These are phyloP conservation scores for Cynopterus brachyotis DNA, from an alignment of 2,113 vertebrate species.

Conservation along the genomic window DNA sequence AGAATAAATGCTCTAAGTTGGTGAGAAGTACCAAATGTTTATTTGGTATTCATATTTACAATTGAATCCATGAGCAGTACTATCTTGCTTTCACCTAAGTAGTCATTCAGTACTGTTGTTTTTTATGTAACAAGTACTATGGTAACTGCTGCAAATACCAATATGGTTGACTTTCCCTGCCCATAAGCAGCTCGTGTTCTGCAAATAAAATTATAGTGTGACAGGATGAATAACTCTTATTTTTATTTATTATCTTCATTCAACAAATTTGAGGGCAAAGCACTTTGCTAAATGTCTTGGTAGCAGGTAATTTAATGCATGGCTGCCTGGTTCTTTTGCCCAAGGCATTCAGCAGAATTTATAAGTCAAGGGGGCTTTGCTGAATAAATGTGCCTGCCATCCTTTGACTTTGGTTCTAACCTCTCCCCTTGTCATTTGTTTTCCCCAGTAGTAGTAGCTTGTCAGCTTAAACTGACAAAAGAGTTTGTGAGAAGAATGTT, in stretches of 20 bases:
- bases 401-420: background rate
- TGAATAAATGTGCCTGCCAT: background rate
- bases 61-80: background rate
- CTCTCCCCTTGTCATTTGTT: background rate
- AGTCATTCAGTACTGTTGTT: background rate
- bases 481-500: background rate
- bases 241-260: background rate
- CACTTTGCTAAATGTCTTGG: background rate
- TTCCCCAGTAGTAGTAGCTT: background rate
- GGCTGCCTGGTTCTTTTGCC: background rate
- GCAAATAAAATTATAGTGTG: background rate
- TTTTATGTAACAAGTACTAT: background rate
- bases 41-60: conserved; percentile 1
- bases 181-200: background rate
- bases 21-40: background rate
- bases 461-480: background rate
- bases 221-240: background rate
- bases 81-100: background rate
- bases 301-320: background rate
- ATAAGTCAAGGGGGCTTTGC: background rate
- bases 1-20: background rate
- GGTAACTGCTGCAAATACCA: background rate
- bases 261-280: background rate
- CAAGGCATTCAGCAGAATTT: background rate
- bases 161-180: background rate